These are phyloP conservation scores for Macrosoma leucophasiata DNA, from an alignment of 2,888 invertebrate genomes.

Conservation along the genomic window DNA sequence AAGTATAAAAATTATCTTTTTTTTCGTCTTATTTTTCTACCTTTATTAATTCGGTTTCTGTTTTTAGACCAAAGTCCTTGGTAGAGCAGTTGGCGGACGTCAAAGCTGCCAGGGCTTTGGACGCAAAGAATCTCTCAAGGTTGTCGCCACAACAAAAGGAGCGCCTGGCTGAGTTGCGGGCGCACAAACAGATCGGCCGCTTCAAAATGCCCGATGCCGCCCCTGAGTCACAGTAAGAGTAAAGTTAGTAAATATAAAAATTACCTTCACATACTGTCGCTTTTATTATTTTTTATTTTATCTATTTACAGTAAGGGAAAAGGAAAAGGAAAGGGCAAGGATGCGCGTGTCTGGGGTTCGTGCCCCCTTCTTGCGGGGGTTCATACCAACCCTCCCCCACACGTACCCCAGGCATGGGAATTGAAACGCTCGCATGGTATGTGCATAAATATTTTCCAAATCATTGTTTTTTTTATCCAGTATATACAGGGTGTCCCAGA, in stretches of 20 bases:
- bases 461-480: constrained; percentile 4
- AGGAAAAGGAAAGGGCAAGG: constrained; percentile 8
- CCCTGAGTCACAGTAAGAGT: constrained; percentile 7
- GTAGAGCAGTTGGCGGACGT: constrained; percentile 5
- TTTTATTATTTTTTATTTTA: constrained; percentile 9
- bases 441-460: constrained; percentile 3
- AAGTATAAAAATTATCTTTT: no score
- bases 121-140: constrained; percentile 1
- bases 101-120: constrained; percentile 3
- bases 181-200: constrained; percentile 9
- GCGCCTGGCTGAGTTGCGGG: not conserved
- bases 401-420: constrained; percentile 11
- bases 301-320: constrained; percentile 16
- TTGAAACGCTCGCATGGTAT: constrained; percentile 11
- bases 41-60: constrained; percentile 10
- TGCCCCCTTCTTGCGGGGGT: constrained; percentile 13
- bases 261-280: constrained; percentile 7
- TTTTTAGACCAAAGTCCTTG: constrained; percentile 13
- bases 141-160: not conserved
- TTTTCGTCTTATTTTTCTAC: no score
- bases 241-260: constrained; percentile 11
- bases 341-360: constrained; percentile 6
- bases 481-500: no score
- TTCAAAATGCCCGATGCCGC: constrained; percentile 11
- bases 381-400: constrained; percentile 11